Conservation (phyloP, 2,888 invertebrate genomes). For the Caenorhabditis virilis region DNA sequence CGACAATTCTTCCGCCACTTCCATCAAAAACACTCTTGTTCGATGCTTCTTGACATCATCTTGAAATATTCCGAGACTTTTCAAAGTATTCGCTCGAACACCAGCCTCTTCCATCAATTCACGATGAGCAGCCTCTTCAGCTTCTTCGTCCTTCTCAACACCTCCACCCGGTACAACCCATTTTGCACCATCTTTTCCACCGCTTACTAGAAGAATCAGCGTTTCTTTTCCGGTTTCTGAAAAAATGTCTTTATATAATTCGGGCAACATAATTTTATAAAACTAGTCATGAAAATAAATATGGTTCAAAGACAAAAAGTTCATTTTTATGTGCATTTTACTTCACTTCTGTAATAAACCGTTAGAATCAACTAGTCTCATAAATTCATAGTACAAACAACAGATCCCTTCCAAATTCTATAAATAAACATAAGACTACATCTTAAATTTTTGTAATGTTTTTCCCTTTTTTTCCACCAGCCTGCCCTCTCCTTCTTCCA, state of each 20-base stretch:
- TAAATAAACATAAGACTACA: no score
- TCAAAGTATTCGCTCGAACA: conserved; percentile 84
- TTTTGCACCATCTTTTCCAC: conserved; percentile 53
- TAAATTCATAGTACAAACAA: no score
- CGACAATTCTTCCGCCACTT: conserved; percentile 52
- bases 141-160: conserved; percentile 86
- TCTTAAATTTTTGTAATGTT: no score
- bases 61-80: conserved; percentile 91
- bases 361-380: no score
- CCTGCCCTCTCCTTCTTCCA: no score
- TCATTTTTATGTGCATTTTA: no score
- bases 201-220: conserved; percentile 57
- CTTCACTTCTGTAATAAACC: no score
- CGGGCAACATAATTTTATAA: no score
- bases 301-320: no score
- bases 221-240: conserved; percentile 43
- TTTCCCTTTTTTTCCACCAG: no score
- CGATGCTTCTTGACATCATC: conserved; percentile 61
- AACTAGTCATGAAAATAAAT: no score
- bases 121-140: conserved; percentile 86
- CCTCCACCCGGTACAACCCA: conserved; percentile 97
- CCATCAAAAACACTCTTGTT: conserved; percentile 60
- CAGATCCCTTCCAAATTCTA: no score
- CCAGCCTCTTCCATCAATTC: conserved; percentile 96
- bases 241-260: conserved; percentile 5